Conservation (phyloP, 1,140 invertebrate genomes). For the Tigriopus japonicus region DNA sequence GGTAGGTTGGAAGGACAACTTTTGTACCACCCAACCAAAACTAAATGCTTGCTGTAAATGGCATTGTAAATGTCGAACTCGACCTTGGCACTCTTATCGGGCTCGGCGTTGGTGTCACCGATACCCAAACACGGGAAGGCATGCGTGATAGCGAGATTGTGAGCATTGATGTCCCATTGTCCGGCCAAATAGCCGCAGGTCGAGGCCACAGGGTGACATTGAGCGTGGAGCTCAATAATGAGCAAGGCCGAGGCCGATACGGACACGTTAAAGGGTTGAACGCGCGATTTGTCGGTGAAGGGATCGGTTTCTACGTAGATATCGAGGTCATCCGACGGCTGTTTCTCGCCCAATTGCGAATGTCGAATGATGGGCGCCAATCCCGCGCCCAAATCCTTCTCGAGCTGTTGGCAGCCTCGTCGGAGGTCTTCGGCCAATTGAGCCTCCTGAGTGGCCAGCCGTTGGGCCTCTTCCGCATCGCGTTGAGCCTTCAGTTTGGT, state of each 20-base stretch:
- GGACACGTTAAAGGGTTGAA: conserved; percentile 77
- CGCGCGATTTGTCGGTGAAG: conserved; percentile 59
- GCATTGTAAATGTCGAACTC: conserved; percentile 58
- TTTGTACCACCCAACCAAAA: conserved; percentile 42
- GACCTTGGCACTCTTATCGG: conserved; percentile 38
- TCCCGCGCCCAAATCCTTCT: not conserved
- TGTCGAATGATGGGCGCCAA: conserved; percentile 15
- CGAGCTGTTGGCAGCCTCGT: not conserved
- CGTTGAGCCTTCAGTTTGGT: conserved; percentile 38
- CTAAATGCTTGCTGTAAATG: conserved; percentile 57
- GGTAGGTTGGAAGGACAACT: not conserved
- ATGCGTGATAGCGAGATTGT: conserved; percentile 66
- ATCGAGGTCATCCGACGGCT: not conserved
- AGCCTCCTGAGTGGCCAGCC: not conserved
- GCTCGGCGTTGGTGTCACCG: conserved; percentile 38
- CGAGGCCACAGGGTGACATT: conserved; percentile 57
- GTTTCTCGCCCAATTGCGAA: not conserved
- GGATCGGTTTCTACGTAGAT: conserved; percentile 52
- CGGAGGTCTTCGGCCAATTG: not conserved
- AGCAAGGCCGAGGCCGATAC: conserved; percentile 68
- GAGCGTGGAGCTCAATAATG: conserved; percentile 74
- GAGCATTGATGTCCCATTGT: conserved; percentile 78
- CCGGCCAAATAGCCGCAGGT: conserved; percentile 84
- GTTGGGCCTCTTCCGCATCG: not conserved
- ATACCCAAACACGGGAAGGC: conserved; percentile 66